Conservation (phyloP, 2,888 invertebrate genomes). For the Papilio protenor region DNA sequence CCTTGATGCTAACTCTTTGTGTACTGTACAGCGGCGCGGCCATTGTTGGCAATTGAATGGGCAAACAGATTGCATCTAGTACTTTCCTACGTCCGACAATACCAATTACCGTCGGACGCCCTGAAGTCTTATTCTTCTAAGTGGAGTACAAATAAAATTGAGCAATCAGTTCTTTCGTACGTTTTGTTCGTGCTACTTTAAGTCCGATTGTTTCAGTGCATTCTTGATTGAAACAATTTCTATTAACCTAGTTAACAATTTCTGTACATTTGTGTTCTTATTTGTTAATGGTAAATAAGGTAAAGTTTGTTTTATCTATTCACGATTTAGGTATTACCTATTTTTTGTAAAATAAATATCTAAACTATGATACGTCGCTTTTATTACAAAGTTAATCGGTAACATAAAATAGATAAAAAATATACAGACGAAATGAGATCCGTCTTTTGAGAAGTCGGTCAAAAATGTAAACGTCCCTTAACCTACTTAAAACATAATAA, state of each 20-base stretch:
- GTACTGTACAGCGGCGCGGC: constrained; percentile 46
- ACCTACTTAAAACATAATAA: too few relatives aligned
- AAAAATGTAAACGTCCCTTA: too few relatives aligned
- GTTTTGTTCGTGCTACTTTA: constrained; percentile 13
- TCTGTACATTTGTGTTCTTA: too few relatives aligned
- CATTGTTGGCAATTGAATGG: constrained; percentile 53
- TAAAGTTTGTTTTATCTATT: too few relatives aligned
- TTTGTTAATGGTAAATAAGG: too few relatives aligned
- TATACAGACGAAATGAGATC: too few relatives aligned
- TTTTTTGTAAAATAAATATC: too few relatives aligned
- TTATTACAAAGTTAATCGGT: too few relatives aligned
- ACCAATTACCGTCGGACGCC: constrained; percentile 37
- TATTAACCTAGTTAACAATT: background rate
- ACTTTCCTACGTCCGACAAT: constrained; percentile 47
- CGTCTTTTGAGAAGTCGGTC: too few relatives aligned
- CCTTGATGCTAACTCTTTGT: constrained; percentile 49
- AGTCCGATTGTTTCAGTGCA: background rate
- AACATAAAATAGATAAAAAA: too few relatives aligned
- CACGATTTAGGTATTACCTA: too few relatives aligned
- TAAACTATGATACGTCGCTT: too few relatives aligned
- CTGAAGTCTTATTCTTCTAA: constrained; percentile 38
- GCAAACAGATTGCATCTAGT: constrained; percentile 51
- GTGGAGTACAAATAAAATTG: constrained; percentile 29
- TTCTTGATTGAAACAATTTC: background rate
- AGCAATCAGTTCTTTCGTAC: constrained; percentile 30